Percentiles rank a stretch among this genome's conserved stretches.
Evolutionary conservation across 2,888 invertebrate genomes (phyloP).

Genomic region (Idaea aversata): DNA sequence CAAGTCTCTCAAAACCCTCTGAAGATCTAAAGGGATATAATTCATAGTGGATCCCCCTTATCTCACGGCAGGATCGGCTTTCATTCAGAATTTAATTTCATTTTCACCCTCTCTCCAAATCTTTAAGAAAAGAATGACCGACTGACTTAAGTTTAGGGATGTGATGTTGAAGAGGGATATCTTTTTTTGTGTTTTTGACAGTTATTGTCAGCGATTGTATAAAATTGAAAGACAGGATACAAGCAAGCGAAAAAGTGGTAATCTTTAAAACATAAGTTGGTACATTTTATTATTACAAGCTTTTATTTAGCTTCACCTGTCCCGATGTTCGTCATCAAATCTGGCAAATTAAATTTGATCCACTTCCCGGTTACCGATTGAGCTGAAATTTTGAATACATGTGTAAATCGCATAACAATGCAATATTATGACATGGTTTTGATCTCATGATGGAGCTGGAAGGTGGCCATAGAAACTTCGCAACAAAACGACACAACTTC

Average conservation of each 20-base stretch:
- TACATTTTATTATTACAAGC: no score
- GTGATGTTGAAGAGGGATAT: constrained; percentile 51
- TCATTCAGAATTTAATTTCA: constrained; percentile 79
- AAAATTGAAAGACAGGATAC: neutral
- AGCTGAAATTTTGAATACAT: no score
- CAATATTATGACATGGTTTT: no score
- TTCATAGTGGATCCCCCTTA: constrained; percentile 73
- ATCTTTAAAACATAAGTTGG: neutral
- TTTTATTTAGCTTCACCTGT: no score
- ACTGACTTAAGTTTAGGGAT: constrained; percentile 61
- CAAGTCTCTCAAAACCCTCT: constrained; percentile 46
- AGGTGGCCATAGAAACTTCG: no score
- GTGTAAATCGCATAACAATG: no score
- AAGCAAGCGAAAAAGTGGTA: neutral
- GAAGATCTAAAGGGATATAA: constrained; percentile 63
- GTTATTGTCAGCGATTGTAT: constrained; percentile 14
- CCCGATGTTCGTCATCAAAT: no score
- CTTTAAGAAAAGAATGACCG: constrained; percentile 74
- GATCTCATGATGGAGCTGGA: no score
- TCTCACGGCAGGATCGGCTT: constrained; percentile 68
- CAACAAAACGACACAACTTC: no score
- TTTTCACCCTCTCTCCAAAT: constrained; percentile 70
- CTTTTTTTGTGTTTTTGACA: constrained; percentile 45
- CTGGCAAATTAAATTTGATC: no score
- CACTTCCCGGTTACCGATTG: no score